Evolutionary conservation across 2,797 vertebrate species (phyloP), one percentile per base, ranked within the genome.

Genomic region (Prunella strophiata): DNA sequence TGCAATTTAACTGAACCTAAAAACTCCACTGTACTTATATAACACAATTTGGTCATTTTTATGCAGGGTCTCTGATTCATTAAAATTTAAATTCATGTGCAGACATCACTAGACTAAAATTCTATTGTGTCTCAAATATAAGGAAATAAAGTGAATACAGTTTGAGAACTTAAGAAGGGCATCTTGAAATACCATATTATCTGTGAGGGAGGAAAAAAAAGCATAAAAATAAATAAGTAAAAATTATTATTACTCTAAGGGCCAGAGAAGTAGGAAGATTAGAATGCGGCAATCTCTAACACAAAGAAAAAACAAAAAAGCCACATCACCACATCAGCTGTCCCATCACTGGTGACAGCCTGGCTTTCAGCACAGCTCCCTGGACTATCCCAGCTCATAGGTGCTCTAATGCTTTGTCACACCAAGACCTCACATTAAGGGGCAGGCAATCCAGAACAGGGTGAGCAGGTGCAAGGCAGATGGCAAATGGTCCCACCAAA

Each of bases 301-400:
- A 59, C 42, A 66, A n/a, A 22, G 38, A 29, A 17, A 25, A 45
- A 19, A 3, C 0, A 0, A 22, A 34, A 52, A 13, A 34, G 2
- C 2, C n/a, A 10, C 5, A 74, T 57, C 8, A 25, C 26, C 27
- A 6, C 14, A 32, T 29, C 45, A 26, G 26, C 43, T 61, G 34
- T 51, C 82, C 22, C 16, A 27, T 30, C 32, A 16, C 16, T 43
- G 32, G 16, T 63, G 45, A 30, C 40, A 34, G 14, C 2, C 25
- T 40, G 34, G 27, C 55, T 40, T 61, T 16, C n/a, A 38, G 4
- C 13, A 40, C 32, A 71, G 27, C 38, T 29, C 25, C 52, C 34
- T 34, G 29, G 11, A 63, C 50, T 29, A 30, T 5, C 11, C 38
- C 38, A 48, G 42, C 26, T 58, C 42, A 51, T 1, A 1, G 27